Evolutionary conservation across 1,140 invertebrate genomes (phyloP), one percentile per base, ranked within the genome.

Genomic region (Drosophila lacteicornis): DNA sequence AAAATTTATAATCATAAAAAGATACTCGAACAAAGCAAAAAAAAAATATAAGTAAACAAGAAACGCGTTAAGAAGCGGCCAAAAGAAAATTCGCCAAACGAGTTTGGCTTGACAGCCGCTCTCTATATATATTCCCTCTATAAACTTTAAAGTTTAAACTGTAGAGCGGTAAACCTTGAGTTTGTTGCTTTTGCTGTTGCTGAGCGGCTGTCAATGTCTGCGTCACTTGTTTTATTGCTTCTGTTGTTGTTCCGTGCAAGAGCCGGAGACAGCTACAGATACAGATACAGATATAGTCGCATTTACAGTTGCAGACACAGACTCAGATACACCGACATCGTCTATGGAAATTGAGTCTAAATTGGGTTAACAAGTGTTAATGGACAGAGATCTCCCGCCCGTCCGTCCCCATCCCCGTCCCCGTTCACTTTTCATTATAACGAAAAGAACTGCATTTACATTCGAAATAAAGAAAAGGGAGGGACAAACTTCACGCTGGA

Each of bases 291-390:
- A 50, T 49, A 25, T 25, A 33, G 30, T 33, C 30, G 8, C 59
- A 40, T 47, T 36, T 55, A 47, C 57, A 70, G 43, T 43, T 63
- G 17, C 61, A 36, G 30, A 19, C 27, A 27, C 22, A 25, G 22
- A 25, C 22, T 25, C 58, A 60, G 57, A 47, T 47, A 36, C 58
- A 60, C 73, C 79, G 59, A 61, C 36, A 66, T 57, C 59, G 67
- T 78, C 84, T 90, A 88, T 90, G 85, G 85, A 90, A 88, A 88
- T 88, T 88, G 78, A 90, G 83, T 85, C 74, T 88, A 90, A 88
- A 88, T 88, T 88, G 85, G 84, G 86, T 88, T 88, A 88, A 88
- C 85, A 88, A 88, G 84, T 88, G 84, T 91, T 88, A 88, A 88
- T 88, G 86, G 75, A 85, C 82, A 90, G 80, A 79, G 74, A 66